phyloP scores from a whole-genome alignment of 1,140 invertebrate species.

The Drosophila tani region DNA sequence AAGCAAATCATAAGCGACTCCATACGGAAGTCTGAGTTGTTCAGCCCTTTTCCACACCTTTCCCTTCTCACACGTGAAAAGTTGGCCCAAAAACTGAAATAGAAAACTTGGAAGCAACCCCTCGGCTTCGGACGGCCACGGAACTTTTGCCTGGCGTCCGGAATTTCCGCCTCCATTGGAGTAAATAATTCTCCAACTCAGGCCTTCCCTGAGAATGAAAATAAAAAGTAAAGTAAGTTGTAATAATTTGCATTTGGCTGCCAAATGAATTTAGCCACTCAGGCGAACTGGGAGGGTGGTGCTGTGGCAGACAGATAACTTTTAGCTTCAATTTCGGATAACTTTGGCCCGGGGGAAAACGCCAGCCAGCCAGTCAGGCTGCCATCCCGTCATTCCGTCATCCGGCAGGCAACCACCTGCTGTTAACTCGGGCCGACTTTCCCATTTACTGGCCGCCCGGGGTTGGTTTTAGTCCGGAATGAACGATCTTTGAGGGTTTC shows the following conservation, averaged over 20 bases:
- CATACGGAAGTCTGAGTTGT: conserved; percentile 65
- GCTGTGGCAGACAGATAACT: conserved; percentile 64
- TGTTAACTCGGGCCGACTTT: conserved; percentile 65
- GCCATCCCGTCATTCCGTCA: conserved; percentile 3
- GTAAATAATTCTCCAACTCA: conserved; percentile 72
- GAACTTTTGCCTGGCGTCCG: conserved; percentile 43
- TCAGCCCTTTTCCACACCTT: conserved; percentile 4
- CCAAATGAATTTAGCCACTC: conserved; percentile 82
- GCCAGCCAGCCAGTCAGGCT: conserved; percentile 3
- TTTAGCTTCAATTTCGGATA: conserved; percentile 75
- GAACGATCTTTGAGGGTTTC: conserved; percentile 24
- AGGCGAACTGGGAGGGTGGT: conserved; percentile 37
- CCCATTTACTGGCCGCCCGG: conserved; percentile 23
- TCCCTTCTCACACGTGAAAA: conserved; percentile 34
- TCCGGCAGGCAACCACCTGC: conserved; percentile 60
- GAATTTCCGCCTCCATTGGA: conserved; percentile 58
- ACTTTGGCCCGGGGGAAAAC: conserved; percentile 49
- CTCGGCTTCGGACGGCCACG: conserved; percentile 30
- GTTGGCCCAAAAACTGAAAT: conserved; percentile 39
- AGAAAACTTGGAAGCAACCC: conserved; percentile 52
- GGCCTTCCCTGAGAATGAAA: conserved; percentile 21
- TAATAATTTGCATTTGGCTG: conserved; percentile 82
- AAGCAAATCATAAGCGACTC: conserved; percentile 75
- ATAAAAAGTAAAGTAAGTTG: conserved; percentile 75
- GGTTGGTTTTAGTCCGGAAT: conserved; percentile 26